Evolutionary conservation across 2,113 vertebrate genomes (phyloP).

Genomic region (Anthoscopus minutus): DNA sequence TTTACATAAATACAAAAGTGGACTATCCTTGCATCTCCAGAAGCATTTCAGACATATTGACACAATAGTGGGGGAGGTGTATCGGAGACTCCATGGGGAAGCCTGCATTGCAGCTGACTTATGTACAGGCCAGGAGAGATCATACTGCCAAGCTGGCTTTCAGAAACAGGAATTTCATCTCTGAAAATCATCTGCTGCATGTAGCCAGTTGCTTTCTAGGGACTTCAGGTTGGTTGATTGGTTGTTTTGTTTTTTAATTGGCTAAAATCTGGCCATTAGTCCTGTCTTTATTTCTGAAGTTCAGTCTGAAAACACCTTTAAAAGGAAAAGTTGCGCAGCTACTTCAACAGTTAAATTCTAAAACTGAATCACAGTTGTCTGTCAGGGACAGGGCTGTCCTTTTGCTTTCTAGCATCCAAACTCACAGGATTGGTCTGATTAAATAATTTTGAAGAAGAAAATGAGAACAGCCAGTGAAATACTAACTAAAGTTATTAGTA

Average conservation of each 20-base stretch:
- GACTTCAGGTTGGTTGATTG: neutral
- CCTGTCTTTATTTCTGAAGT: neutral
- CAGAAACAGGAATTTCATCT: neutral
- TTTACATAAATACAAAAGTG: neutral
- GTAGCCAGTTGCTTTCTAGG: neutral
- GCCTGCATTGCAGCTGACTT: neutral
- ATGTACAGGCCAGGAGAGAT: neutral
- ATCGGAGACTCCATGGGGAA: fast-evolving
- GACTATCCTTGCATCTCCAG: neutral
- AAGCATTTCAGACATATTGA: neutral
- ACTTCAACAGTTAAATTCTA: neutral
- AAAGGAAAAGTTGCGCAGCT: neutral
- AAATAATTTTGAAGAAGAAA: neutral
- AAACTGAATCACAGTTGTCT: neutral
- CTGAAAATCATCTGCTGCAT: neutral
- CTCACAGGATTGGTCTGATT: neutral
- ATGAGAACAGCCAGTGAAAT: neutral
- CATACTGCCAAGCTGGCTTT: neutral
- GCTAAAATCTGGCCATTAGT: neutral
- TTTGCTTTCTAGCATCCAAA: neutral
- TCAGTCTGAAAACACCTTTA: neutral
- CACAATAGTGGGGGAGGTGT: neutral
- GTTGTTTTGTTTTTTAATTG: neutral
- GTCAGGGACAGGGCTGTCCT: neutral
- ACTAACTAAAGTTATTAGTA: neutral